phyloP scores from a whole-genome alignment of 2,113 vertebrate genomes.

The Perccottus glenii region DNA sequence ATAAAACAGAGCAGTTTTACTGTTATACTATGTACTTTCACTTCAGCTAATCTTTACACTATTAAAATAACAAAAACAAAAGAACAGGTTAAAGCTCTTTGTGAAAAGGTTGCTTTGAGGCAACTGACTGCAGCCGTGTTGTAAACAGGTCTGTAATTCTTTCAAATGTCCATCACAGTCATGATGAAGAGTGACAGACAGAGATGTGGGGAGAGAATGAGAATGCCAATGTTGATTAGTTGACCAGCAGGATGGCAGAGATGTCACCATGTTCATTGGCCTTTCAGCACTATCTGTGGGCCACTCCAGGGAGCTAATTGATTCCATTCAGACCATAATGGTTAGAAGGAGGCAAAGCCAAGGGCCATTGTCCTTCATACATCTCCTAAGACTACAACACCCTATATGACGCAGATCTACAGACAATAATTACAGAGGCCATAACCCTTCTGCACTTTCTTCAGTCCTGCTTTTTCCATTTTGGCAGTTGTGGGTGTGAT shows the following conservation, averaged over 20 bases:
- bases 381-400: conserved; percentile 35
- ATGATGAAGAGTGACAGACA: conserved; percentile 72
- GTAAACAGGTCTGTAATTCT: conserved; percentile 73
- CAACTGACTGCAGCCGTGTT: conserved; percentile 20
- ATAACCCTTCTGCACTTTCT: conserved; percentile 42
- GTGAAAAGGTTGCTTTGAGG: conserved; percentile 13
- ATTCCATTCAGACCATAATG: conserved; percentile 76
- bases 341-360: conserved; percentile 41
- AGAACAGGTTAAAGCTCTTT: background rate
- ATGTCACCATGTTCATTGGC: conserved; percentile 60
- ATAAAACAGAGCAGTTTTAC: no score
- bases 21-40: no score
- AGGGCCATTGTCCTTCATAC: conserved; percentile 32
- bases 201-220: conserved; percentile 60
- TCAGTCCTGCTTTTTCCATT: conserved; percentile 10
- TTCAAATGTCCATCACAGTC: conserved; percentile 70
- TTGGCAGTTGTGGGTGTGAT: conserved; percentile 18
- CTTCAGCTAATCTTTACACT: no score
- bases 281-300: conserved; percentile 54
- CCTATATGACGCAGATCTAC: conserved; percentile 42
- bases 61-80: no score
- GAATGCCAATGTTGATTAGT: conserved; percentile 75
- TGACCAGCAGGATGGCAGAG: conserved; percentile 38
- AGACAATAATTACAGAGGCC: conserved; percentile 48
- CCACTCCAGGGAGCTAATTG: conserved; percentile 69